Base-by-base conservation (phyloP, 2,113 vertebrate species). In the Clarias gariepinus region DNA sequence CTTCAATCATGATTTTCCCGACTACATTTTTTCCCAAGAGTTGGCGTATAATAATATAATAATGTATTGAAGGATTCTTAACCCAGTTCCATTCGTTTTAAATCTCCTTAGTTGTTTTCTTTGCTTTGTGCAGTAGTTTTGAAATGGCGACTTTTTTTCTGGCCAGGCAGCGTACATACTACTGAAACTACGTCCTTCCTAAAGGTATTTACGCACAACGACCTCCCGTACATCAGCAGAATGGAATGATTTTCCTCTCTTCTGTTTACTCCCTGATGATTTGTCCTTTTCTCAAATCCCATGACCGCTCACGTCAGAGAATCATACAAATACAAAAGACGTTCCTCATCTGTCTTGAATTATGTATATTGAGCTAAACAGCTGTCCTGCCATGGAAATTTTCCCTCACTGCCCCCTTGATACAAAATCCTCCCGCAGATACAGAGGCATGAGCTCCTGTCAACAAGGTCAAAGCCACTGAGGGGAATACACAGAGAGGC, bases 331-430 rank as follows among this genome's bases (percentile, higher is more conserved):
- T 76, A 61, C 69, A 61, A 18, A 41, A 5, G 36, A 76, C 71
- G 63, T 64, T 53, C 53, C 33, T 36, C 36, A 52, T 53, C 15
- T 21, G 13, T 21, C 19, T n/a, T 81, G 57, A 81, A 81, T 81
- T 41, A 61, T 85, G 73, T 12, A 85, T 64, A 77, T 28, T 41
- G 33, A 63, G 36, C 41, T 47, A 25, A 77, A 71, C 13, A 52
- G 58, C 83, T 64, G 83, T 41, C 16, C 41, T 64, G 60, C 57
- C 25, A 85, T 85, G 71, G 55, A 85, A 85, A 85, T n/a, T 60
- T 77, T 28, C 19, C 73, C 73, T 21, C 73, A 33, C n/a, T 77
- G n/a, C 58, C n/a, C 83, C 53, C 57, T 28, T 16, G 36, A 64
- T 85, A 64, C 41, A 74, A 63, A 41, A 63, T 21, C 68, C 55